Evolutionary conservation across 2,113 vertebrate species (phyloP), one percentile per base, ranked within the genome.

Genomic region (Puntigrus tetrazona): DNA sequence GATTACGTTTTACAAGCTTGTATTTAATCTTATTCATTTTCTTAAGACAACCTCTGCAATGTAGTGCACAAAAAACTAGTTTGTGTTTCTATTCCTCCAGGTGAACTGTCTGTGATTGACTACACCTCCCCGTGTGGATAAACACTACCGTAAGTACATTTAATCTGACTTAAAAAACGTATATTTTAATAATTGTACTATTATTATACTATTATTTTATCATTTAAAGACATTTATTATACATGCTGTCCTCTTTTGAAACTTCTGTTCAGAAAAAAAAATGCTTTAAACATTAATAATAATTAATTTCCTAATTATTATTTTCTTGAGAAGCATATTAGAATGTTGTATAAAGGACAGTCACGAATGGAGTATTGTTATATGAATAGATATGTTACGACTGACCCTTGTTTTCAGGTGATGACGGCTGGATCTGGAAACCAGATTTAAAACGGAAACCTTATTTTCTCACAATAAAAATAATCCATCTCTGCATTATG

Each of bases 111-210:
- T 0, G 87, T 89, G 20, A 86, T 88, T 1, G 90, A 93, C 1
- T 95, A 95, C 90, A 91, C 59, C 3, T 92, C 90, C 50, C 80
- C 92, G 9, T 95, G 94, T 85, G 89, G 87, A 29, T 47, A 31
- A 45, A 47, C 0, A 31, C 5, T 31, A 14, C 22, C 1, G 78
- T 67, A 47, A 67, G 61, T 67, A 69, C 34, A 22, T 1, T 69
- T 9, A 4, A 34, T 67, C 22, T 20, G 4, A 69, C 11, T n/a
- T 59, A 59, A 69, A 65, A 16, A 7, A 16, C 1, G 61, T 16
- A 16, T 31, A 31, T 31, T 65, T 31, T 0, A 65, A 36, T 36
- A 22, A 69, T 36, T 36, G 20, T 55, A 55, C 50, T 55, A 18
- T 55, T 55, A 22, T 4, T n/a, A n/a, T n/a, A n/a, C n/a, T n/a